Percentiles rank a stretch among this genome's conserved stretches.
Evolutionary conservation across 23 tunicate genomes (phyloP).

Genomic region (Styela plicata): DNA sequence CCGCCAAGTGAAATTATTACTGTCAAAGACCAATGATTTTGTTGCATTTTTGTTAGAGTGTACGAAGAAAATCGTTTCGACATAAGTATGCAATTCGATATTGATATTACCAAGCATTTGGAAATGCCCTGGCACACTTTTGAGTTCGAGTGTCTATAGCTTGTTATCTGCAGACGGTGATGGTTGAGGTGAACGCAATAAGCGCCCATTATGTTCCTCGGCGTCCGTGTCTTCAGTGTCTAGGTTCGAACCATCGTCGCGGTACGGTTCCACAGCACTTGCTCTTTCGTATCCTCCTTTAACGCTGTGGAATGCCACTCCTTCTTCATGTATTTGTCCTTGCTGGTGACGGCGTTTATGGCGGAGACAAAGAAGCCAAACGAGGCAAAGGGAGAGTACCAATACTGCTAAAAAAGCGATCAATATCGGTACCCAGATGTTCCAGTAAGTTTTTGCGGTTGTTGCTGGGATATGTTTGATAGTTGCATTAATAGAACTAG

Average conservation of each 20-base stretch:
- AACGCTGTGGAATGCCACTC: background rate
- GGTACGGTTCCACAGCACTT: background rate
- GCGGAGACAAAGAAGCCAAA: background rate
- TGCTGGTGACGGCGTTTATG: background rate
- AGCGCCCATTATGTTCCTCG: background rate
- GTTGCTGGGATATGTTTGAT: too few species aligned
- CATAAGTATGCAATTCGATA: too few species aligned
- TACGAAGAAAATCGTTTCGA: too few species aligned
- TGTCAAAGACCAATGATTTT: too few species aligned
- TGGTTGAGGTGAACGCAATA: background rate
- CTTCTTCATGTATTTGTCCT: background rate
- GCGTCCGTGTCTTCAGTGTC: background rate
- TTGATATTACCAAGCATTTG: too few species aligned
- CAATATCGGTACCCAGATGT: background rate
- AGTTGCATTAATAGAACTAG: too few species aligned
- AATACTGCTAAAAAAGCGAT: background rate
- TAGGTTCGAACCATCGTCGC: background rate
- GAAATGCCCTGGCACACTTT: too few species aligned
- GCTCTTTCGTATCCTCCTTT: background rate
- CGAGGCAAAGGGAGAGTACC: background rate
- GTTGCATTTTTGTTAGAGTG: too few species aligned
- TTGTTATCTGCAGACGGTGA: background rate
- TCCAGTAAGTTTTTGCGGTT: background rate
- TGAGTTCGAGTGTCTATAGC: too few species aligned
- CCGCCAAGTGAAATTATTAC: too few species aligned